phyloP scores from a whole-genome alignment of 2,113 vertebrate species.

The Copsychus sechellarum region DNA sequence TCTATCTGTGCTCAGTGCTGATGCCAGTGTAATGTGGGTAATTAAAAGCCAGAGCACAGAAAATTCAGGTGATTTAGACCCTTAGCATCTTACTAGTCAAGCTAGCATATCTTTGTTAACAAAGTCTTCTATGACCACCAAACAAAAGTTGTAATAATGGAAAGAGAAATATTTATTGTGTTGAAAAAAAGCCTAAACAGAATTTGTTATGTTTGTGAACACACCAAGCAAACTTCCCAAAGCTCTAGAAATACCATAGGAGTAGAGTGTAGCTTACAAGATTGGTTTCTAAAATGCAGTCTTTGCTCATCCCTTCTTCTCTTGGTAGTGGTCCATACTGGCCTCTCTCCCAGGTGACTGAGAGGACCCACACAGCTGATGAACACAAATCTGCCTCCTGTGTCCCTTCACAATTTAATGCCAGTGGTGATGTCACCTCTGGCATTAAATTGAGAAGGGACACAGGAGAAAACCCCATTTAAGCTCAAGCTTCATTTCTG shows the following conservation, averaged over 20 bases:
- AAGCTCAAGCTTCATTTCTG: background rate
- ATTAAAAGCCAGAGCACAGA: background rate
- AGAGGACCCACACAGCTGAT: background rate
- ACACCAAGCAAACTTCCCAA: background rate
- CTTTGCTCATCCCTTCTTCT: background rate
- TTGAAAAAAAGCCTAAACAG: background rate
- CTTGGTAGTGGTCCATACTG: background rate
- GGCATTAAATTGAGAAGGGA: too few relatives aligned
- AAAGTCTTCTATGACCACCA: background rate
- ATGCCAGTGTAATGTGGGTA: background rate
- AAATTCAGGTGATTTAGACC: background rate
- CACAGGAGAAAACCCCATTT: background rate
- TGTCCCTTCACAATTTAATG: background rate
- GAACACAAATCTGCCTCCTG: background rate
- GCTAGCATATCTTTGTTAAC: background rate
- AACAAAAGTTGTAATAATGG: background rate
- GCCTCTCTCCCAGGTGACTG: background rate
- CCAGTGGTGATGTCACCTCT: background rate
- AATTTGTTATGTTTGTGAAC: background rate
- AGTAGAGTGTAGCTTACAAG: background rate
- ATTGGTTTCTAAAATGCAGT: background rate
- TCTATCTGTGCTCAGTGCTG: background rate
- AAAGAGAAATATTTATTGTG: background rate
- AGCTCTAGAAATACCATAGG: background rate
- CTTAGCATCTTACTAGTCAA: background rate